These are phyloP conservation scores for Opisthocomus hoazin DNA, from an alignment of 2,113 vertebrate genomes.

Conservation along the genomic window DNA sequence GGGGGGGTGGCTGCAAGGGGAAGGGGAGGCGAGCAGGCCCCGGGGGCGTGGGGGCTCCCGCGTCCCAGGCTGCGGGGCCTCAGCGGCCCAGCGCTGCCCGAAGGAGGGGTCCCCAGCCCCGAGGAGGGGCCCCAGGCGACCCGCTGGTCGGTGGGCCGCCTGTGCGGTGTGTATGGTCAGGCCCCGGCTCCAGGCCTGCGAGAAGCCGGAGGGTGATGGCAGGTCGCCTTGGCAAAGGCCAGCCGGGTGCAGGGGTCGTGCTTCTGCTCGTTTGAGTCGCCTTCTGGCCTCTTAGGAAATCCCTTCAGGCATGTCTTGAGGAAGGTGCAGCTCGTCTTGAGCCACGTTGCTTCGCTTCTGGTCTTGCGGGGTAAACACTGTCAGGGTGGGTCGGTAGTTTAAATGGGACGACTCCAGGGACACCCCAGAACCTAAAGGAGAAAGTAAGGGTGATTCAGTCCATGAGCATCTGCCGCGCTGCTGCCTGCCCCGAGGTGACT, in stretches of 20 bases:
- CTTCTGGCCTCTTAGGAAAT: too few relatives aligned
- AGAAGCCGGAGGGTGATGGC: rapidly evolving
- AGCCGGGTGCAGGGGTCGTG: neutral
- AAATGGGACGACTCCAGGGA: neutral
- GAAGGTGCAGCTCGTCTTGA: neutral
- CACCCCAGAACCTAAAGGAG: neutral
- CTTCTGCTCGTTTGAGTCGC: rapidly evolving
- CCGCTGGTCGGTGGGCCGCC: neutral
- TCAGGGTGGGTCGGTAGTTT: rapidly evolving
- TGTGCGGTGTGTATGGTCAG: rapidly evolving
- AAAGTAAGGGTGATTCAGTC: neutral
- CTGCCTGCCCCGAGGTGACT: neutral
- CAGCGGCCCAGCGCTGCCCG: rapidly evolving
- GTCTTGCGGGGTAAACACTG: rapidly evolving
- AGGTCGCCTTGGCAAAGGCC: too few relatives aligned
- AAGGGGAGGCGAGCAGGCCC: neutral
- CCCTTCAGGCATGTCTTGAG: neutral
- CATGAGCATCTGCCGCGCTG: rapidly evolving
- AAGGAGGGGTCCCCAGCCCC: too few relatives aligned
- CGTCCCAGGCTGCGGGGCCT: neutral
- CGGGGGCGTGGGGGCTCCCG: neutral
- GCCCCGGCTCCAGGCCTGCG: too few relatives aligned
- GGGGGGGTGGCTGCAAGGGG: too few relatives aligned
- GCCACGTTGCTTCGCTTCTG: rapidly evolving
- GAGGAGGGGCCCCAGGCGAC: neutral